Evolutionary conservation across 2,797 vertebrate species (phyloP).

Genomic region (Pseudochirops corinnae): DNA sequence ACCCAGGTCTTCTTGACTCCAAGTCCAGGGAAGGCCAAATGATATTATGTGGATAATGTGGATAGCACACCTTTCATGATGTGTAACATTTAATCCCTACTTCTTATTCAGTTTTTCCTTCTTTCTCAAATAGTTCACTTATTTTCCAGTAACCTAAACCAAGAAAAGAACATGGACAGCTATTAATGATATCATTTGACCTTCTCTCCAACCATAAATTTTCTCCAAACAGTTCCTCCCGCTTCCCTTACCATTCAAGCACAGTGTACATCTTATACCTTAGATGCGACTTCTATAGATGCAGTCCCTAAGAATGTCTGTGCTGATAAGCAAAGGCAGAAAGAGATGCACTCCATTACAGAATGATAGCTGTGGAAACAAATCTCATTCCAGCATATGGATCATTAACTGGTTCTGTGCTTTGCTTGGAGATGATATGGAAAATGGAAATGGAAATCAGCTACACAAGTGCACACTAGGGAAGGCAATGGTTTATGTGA

Average conservation of each 20-base stretch:
- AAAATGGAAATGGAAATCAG: slow-evolving; percentile 14
- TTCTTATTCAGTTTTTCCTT: slow-evolving; percentile 16
- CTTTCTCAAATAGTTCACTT: slow-evolving; percentile 14
- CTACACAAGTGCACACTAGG: neutral
- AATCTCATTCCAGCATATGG: slow-evolving; percentile 4
- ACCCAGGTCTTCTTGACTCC: neutral
- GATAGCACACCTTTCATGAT: neutral
- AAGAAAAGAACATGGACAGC: slow-evolving; percentile 1
- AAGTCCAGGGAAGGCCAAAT: neutral
- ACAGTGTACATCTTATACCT: neutral
- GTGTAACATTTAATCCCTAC: neutral
- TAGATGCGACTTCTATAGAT: neutral
- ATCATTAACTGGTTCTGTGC: slow-evolving; percentile 6
- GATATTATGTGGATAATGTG: neutral
- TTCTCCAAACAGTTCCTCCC: slow-evolving; percentile 10
- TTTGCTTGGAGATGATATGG: slow-evolving; percentile 32
- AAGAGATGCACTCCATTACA: slow-evolving; percentile 25
- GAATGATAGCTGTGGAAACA: slow-evolving; percentile 30
- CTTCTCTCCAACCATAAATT: slow-evolving; percentile 10
- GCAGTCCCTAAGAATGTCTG: neutral
- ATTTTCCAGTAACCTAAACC: slow-evolving; percentile 1
- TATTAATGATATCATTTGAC: slow-evolving; percentile 11
- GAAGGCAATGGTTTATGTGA: neutral
- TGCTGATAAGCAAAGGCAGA: slow-evolving; percentile 2
- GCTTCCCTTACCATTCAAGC: neutral